Conservation (phyloP, 2,888 invertebrate genomes). For the Apamea anceps region DNA sequence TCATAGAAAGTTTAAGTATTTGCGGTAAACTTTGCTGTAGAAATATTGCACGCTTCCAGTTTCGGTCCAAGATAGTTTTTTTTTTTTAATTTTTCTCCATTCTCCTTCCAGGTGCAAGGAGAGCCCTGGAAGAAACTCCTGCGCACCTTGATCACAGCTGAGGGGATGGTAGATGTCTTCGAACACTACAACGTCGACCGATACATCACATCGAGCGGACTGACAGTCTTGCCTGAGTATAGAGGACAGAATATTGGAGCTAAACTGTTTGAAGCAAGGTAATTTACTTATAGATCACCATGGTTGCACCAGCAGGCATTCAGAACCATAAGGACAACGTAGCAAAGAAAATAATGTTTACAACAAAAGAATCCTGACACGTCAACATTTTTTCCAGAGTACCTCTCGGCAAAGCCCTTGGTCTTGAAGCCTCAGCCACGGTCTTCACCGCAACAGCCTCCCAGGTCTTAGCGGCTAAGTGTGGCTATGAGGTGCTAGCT, state of each 20-base stretch:
- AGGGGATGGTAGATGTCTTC: constrained; percentile 79
- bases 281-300: not conserved
- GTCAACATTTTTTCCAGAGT: constrained; percentile 70
- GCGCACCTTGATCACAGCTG: constrained; percentile 74
- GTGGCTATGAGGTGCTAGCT: constrained; percentile 76
- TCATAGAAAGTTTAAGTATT: too few species aligned
- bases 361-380: not conserved
- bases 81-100: not conserved
- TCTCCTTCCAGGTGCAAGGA: constrained; percentile 76
- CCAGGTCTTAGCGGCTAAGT: constrained; percentile 80
- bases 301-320: too few species aligned
- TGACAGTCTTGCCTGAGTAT: constrained; percentile 81
- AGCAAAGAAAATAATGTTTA: too few species aligned
- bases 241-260: constrained; percentile 87
- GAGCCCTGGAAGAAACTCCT: constrained; percentile 81
- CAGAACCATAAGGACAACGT: too few species aligned
- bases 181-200: constrained; percentile 78
- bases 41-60: not conserved
- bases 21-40: not conserved
- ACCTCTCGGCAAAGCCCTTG: constrained; percentile 76
- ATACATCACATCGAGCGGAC: constrained; percentile 83
- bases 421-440: constrained; percentile 75
- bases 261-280: constrained; percentile 74
- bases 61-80: not conserved
- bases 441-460: constrained; percentile 82